phyloP scores from a whole-genome alignment of 2,797 vertebrate species.

The Hoplostethus mediterraneus region DNA sequence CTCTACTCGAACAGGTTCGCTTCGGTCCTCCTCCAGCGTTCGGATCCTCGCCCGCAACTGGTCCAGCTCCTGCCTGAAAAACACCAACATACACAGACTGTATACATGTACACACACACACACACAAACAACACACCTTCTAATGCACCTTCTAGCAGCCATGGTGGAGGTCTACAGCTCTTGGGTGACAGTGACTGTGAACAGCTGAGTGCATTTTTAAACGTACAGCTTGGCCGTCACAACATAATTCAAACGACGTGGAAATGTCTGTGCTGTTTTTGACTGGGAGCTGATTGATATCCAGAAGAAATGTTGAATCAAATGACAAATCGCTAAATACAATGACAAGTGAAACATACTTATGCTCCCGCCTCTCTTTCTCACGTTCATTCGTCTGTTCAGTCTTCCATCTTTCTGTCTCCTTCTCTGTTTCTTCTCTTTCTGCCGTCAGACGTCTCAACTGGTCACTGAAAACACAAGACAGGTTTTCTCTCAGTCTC shows the following conservation, averaged over 20 bases:
- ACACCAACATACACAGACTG: constrained; percentile 18
- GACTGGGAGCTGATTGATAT: background rate
- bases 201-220: too few relatives aligned
- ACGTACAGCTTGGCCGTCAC: too few relatives aligned
- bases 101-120: background rate
- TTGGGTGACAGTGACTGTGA: too few relatives aligned
- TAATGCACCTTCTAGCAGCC: background rate
- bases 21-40: constrained; percentile 73
- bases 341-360: constrained; percentile 53
- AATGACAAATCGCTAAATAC: background rate
- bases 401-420: constrained; percentile 74
- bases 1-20: constrained; percentile 33
- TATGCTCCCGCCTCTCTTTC: constrained; percentile 59
- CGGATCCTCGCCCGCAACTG: constrained; percentile 76
- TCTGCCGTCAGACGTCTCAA: constrained; percentile 78
- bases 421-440: constrained; percentile 79
- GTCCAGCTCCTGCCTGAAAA: constrained; percentile 83
- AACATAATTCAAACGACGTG: too few relatives aligned
- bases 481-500: background rate
- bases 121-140: background rate
- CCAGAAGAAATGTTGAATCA: background rate
- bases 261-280: too few relatives aligned
- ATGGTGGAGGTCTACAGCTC: background rate
- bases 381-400: constrained; percentile 66
- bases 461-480: constrained; percentile 74